phyloP scores from a whole-genome alignment of 2,797 vertebrate genomes.

The Macrochelys suwanniensis region DNA sequence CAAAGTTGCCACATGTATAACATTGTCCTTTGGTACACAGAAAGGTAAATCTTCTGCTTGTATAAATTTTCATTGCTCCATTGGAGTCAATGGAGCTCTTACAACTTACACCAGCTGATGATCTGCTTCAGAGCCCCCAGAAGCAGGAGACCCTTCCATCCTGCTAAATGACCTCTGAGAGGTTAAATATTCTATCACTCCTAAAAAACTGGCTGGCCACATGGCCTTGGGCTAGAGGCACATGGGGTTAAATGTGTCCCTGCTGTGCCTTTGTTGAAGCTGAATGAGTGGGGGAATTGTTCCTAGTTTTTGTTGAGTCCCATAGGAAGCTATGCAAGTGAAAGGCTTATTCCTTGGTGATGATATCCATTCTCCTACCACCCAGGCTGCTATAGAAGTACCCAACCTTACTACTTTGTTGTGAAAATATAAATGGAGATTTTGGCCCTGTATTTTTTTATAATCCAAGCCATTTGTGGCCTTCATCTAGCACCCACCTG shows the following conservation, averaged over 20 bases:
- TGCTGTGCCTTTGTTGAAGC: not conserved
- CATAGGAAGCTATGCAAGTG: not conserved
- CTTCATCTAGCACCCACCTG: not conserved
- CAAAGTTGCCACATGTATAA: not conserved
- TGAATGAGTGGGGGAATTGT: not conserved
- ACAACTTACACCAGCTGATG: not conserved
- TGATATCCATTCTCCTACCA: not conserved
- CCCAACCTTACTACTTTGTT: not conserved
- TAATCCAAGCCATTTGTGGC: not conserved
- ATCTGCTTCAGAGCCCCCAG: not conserved
- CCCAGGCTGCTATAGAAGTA: not conserved
- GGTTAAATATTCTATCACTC: not conserved
- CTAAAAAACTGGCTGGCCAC: not conserved
- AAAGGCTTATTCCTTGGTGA: not conserved
- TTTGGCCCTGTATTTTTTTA: not conserved
- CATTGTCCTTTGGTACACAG: not conserved
- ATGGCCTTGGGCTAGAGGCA: not conserved
- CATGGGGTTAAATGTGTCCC: not conserved
- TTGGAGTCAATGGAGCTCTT: not conserved
- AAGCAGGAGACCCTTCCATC: not conserved
- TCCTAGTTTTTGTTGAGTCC: not conserved
- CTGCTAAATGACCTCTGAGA: not conserved
- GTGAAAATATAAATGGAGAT: too few relatives aligned
- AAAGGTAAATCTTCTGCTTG: not conserved
- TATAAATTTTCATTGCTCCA: not conserved